Base-by-base conservation (phyloP, 2,888 invertebrate species). In the Catocala fraxini region DNA sequence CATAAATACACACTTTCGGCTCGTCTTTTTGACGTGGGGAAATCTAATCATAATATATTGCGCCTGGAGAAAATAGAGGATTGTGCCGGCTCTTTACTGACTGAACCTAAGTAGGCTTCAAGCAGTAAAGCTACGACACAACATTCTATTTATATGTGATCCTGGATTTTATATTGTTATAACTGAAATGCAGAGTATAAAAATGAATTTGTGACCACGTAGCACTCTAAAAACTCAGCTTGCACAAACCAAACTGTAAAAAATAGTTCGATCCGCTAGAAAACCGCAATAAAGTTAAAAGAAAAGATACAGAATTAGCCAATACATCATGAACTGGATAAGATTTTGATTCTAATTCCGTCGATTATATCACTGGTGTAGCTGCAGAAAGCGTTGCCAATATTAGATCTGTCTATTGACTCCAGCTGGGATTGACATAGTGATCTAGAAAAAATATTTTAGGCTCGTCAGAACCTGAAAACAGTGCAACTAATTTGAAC, bases 341-440 rank as follows among this genome's bases (percentile, higher is more conserved):
- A 67, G 51, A 68, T 78, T 81, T 77, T 61, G 68, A 69, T 82
- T 75, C 87, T 89, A 89, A 86, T 80, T 86, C 73, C 46, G 88
- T 85, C 85, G 88, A 79, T 89, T 84, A 78, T 83, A 81, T 85
- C 86, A 87, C 68, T 70, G 66, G 35, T 51, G 52, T 54, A 74
- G 75, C 71, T 81, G 80, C 78, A 79, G 82, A 79, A 77, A 74
- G 64, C 71, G 73, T 57, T 57, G 69, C 82, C 83, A 79, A 79
- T 77, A 77, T 84, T 82, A 84, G 83, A 78, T 61, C 61, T 74
- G 79, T 68, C 71, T 74, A 79, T 80, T 79, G 75, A 82, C 81
- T 85, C 71, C 77, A 81, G 72, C 70, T 66, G 59, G 68, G 69
- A 75, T 71, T 76, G 75, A 76, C 78, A 77, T 70, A 73, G 55